These are phyloP conservation scores for Carlito syrichta DNA, from an alignment of 2,113 vertebrate genomes.

Conservation along the genomic window DNA sequence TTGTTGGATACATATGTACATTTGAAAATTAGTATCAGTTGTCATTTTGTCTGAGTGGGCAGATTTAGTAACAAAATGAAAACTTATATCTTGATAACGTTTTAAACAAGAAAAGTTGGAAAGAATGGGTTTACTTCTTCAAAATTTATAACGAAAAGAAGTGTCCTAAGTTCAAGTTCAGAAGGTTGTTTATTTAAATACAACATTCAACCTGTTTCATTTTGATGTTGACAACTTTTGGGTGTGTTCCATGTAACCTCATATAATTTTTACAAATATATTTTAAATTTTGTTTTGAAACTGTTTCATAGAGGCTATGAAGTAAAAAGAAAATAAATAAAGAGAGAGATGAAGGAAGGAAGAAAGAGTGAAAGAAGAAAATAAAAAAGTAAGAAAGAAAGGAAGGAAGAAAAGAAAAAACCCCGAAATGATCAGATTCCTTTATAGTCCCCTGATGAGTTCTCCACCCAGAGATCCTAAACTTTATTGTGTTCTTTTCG, in stretches of 20 bases:
- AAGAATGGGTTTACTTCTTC: neutral
- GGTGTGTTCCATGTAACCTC: neutral
- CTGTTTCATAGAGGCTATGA: neutral
- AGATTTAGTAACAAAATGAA: neutral
- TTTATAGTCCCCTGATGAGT: neutral
- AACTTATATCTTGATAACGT: neutral
- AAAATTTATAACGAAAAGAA: conserved; percentile 13
- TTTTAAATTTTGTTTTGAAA: neutral
- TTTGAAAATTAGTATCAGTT: neutral
- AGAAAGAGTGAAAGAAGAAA: accelerated
- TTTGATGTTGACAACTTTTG: neutral
- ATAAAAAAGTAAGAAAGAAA: no score
- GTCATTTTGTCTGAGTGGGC: neutral
- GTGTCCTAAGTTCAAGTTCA: neutral
- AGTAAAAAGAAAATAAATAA: neutral
- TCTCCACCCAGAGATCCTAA: neutral
- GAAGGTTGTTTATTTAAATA: conserved; percentile 14
- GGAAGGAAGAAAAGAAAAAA: neutral
- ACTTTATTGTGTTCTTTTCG: neutral
- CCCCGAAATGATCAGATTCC: accelerated
- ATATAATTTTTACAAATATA: neutral
- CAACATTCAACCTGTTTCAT: neutral
- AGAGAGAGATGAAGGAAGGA: neutral
- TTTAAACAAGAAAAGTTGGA: conserved; percentile 25
- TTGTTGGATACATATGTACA: neutral